Base-by-base conservation (phyloP, 2,113 vertebrate species). In the Myotis brandtii region DNA sequence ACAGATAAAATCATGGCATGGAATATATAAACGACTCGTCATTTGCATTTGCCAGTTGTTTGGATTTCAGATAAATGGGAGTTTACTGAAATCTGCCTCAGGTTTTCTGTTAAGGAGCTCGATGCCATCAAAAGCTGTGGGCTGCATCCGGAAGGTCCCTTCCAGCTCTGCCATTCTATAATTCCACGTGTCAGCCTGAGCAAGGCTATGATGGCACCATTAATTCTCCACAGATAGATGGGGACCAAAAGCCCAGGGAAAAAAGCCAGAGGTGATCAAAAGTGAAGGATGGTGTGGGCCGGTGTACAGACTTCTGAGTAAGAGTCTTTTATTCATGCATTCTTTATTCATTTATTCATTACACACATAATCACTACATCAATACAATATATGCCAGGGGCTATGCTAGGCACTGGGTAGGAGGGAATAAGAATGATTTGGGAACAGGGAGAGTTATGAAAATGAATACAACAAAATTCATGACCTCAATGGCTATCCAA, bases 141-240 rank as follows among this genome's bases (percentile, higher is more conserved):
- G 86, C 18, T 83, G 37, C 87, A 48, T 66, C 70, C 73, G 9
- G 34, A 43, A 76, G 54, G 64, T 83, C 73, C 56, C 76, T 94
- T 76, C 62, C 66, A 72, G 50, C 56, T n/a, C 83, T 43, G 37
- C n/a, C 79, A 37, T 48, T 90, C 93, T 66, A 25, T 91, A 94
- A 97, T 91, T 95, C 70, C 92, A 83, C 91, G 37, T 81, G 93
- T 86, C 89, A 93, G 48, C 9, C 50, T 37, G 93, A 84, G 56
- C 0, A 10, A 76, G 1, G 27, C 87, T 88, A 2, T 37, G 86
- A 91, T 62, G 67, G 32, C 76, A 32, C 66, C 75, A 92, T 90
- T 86, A 82, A 81, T 92, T 93, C 83, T 94, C 59, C 16, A 0
- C 37, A 93, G 88, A 82, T 21, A 75, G 75, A 95, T 37, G 40